phyloP scores from a whole-genome alignment of 2,797 vertebrate species.

The Sebastes jordani region DNA sequence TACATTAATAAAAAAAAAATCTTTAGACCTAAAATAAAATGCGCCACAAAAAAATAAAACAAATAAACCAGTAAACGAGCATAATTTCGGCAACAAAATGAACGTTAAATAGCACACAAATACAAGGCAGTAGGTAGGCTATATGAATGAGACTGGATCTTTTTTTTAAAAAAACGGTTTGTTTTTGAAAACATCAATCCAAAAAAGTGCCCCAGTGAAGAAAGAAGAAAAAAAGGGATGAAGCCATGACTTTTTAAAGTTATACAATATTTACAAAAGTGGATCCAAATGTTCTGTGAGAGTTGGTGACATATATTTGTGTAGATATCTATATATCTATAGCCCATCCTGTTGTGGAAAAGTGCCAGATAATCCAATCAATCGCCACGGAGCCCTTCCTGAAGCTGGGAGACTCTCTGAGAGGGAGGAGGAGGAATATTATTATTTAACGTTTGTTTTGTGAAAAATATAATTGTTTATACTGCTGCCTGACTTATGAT shows the following conservation, averaged over 20 bases:
- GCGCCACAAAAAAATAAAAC: slow-evolving; percentile 1
- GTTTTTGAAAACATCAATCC: slow-evolving; percentile 70
- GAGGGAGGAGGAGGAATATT: not conserved
- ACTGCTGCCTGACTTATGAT: slow-evolving; percentile 30
- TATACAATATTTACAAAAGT: slow-evolving; percentile 86
- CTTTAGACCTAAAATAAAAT: slow-evolving; percentile 15
- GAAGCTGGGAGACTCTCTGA: slow-evolving; percentile 61
- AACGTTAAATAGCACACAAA: slow-evolving; percentile 73
- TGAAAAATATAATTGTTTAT: slow-evolving; percentile 38
- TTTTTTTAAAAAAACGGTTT: slow-evolving; percentile 27
- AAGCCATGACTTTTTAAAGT: slow-evolving; percentile 80
- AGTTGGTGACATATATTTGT: slow-evolving; percentile 57
- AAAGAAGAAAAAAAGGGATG: slow-evolving; percentile 40
- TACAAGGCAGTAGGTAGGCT: slow-evolving; percentile 71
- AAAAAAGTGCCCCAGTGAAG: slow-evolving; percentile 84
- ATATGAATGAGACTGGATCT: slow-evolving; percentile 59
- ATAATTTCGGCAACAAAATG: slow-evolving; percentile 54
- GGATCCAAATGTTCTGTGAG: slow-evolving; percentile 72
- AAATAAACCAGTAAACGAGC: slow-evolving; percentile 47
- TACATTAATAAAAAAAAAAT: slow-evolving; percentile 8
- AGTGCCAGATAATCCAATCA: slow-evolving; percentile 76
- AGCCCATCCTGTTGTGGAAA: slow-evolving; percentile 68
- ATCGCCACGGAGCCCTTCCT: slow-evolving; percentile 65
- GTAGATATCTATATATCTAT: slow-evolving; percentile 40
- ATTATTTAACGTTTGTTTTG: slow-evolving; percentile 47